Conservation (phyloP, 1,140 invertebrate genomes). For the Lepidurus apus region DNA sequence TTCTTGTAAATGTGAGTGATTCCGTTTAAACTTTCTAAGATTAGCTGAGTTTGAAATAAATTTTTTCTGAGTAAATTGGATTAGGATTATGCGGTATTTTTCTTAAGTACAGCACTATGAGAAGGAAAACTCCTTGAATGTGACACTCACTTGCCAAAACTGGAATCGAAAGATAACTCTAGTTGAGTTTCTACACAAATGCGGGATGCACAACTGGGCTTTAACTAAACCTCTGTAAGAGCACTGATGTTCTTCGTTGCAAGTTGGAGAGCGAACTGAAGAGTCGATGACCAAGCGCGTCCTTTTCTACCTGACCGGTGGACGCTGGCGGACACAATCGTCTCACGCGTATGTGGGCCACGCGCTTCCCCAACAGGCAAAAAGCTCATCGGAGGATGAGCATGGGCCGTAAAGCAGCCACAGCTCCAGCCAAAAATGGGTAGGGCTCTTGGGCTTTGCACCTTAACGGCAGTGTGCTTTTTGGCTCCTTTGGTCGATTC, state of each 20-base stretch:
- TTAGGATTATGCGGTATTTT: neutral
- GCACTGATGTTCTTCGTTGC: neutral
- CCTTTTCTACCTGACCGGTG: constrained; percentile 4
- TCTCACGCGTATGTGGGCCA: constrained; percentile 20
- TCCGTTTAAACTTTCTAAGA: too few species aligned
- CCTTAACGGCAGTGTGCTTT: constrained; percentile 6
- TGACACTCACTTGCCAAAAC: neutral
- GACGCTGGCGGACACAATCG: constrained; percentile 16
- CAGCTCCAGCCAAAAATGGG: neutral
- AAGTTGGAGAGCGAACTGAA: constrained; percentile 19
- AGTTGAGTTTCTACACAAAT: neutral
- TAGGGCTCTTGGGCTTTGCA: constrained; percentile 13
- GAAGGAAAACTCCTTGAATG: neutral
- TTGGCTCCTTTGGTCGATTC: neutral
- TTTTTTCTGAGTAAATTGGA: too few species aligned
- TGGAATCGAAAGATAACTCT: too few species aligned
- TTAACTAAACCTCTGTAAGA: neutral
- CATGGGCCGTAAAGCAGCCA: neutral
- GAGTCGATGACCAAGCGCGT: constrained; percentile 12
- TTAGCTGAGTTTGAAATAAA: too few species aligned
- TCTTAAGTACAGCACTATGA: neutral
- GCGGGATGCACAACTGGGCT: neutral
- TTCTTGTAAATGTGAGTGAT: too few species aligned
- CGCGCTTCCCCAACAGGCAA: constrained; percentile 20
- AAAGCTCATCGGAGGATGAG: neutral